Conservation (phyloP, 2,113 vertebrate genomes). For the Oncorhynchus mykiss region DNA sequence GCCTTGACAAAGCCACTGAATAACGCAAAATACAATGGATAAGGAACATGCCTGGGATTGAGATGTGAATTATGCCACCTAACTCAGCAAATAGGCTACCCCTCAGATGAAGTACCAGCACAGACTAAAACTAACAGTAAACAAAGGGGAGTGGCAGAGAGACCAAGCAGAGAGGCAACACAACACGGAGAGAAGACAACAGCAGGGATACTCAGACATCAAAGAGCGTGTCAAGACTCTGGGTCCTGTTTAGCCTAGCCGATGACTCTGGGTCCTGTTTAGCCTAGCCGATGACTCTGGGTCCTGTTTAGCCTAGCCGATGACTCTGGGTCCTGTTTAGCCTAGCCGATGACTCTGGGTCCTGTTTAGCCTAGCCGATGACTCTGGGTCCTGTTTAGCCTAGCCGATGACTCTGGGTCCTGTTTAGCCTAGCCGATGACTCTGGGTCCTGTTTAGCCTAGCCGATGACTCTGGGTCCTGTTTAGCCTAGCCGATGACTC, state of each 20-base stretch:
- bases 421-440: not conserved
- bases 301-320: no score
- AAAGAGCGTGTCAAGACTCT: not conserved
- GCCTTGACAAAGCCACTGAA: no score
- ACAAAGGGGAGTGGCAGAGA: not conserved
- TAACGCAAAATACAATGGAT: not conserved
- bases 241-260: not conserved
- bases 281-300: no score
- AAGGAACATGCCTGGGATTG: not conserved
- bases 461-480: no score
- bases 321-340: no score
- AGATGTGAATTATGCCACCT: conserved; percentile 12
- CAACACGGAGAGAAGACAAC: not conserved
- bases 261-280: no score
- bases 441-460: no score
- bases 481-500: no score
- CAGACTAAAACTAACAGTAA: conserved; percentile 32
- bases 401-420: not conserved
- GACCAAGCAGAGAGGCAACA: not conserved
- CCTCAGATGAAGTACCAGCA: conserved; percentile 43
- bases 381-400: not conserved
- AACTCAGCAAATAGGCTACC: conserved; percentile 12
- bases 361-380: no score
- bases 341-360: no score
- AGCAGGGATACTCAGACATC: not conserved